Conservation (phyloP, 2,113 vertebrate species). For the Chloropsis hardwickii region DNA sequence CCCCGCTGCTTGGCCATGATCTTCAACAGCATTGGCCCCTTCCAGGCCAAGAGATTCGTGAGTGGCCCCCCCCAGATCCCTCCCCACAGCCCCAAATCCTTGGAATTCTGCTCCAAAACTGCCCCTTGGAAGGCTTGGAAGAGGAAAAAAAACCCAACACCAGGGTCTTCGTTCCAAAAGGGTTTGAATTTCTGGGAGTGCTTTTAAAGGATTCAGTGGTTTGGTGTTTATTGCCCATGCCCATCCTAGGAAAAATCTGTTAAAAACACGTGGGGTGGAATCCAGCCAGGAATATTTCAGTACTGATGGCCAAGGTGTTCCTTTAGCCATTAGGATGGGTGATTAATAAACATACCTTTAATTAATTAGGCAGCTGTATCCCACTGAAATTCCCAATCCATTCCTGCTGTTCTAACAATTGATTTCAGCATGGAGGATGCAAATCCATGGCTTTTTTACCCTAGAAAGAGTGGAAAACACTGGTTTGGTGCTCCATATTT, state of each 20-base stretch:
- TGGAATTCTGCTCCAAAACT: neutral
- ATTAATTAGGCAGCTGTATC: neutral
- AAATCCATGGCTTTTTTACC: neutral
- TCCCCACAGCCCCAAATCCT: neutral
- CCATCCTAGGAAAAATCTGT: neutral
- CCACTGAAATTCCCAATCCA: neutral
- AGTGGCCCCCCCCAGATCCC: constrained; percentile 4
- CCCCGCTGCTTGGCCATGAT: constrained; percentile 93
- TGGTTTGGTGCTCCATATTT: neutral
- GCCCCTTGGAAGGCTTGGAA: too few species aligned
- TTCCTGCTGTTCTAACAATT: neutral
- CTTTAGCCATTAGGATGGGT: rapidly evolving
- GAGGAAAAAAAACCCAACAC: neutral
- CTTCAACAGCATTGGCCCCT: constrained; percentile 88
- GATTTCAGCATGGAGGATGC: neutral
- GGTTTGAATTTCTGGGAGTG: neutral
- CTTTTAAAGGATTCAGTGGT: rapidly evolving
- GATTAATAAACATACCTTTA: neutral
- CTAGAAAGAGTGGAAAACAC: neutral
- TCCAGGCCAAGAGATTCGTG: constrained; percentile 94
- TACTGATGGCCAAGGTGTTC: neutral
- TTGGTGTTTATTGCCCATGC: neutral
- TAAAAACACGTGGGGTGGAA: neutral
- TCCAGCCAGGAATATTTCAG: neutral
- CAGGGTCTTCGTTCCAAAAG: neutral